Evolutionary conservation across 92 coral and sea anemone genomes (phyloP), one percentile per base, ranked within the genome.

Genomic region (Nematostella vectensis): DNA sequence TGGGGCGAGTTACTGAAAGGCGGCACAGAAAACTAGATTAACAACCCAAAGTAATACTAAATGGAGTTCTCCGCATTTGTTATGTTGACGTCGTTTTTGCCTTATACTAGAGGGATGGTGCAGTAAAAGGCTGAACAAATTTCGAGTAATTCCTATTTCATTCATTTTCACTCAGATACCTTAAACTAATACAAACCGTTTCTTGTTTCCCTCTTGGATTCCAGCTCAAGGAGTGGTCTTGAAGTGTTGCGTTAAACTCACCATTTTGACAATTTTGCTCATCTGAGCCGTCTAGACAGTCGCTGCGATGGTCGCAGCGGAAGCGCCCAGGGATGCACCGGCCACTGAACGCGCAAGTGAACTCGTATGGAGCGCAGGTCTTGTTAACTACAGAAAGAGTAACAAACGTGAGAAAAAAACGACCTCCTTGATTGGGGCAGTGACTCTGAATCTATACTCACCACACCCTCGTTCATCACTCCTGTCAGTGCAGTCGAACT

Each of bases 231-330:
- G n/a, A n/a, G n/a, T n/a, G n/a, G n/a, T n/a, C n/a, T n/a, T n/a
- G n/a, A n/a, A n/a, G n/a, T n/a, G n/a, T n/a, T n/a, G n/a, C n/a
- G n/a, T n/a, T 6, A 33, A 33, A 6, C 40, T 33, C 40, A 66
- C 72, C 72, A 51, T 61, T 70, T 53, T 75, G 71, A 42, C 94
- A 83, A 24, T 80, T 65, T 16, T 61, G 64, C 50, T 83, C 94
- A 68, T 83, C 94, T 12, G 94, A 78, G 4, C 58, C 57, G 57
- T 79, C 94, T 28, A 49, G 42, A 50, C 94, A 83, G 47, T 83
- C 94, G n/a, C 11, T 22, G 1, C 54, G 63, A 17, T 76, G 72
- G 47, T 83, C 80, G 61, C 94, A 83, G 50, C 55, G 63, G 65
- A 33, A 76, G 9, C 81, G 80, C 18, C 45, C 75, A 18, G 86